Conservation (phyloP, 1,140 invertebrate species). For the Patella vulgata region DNA sequence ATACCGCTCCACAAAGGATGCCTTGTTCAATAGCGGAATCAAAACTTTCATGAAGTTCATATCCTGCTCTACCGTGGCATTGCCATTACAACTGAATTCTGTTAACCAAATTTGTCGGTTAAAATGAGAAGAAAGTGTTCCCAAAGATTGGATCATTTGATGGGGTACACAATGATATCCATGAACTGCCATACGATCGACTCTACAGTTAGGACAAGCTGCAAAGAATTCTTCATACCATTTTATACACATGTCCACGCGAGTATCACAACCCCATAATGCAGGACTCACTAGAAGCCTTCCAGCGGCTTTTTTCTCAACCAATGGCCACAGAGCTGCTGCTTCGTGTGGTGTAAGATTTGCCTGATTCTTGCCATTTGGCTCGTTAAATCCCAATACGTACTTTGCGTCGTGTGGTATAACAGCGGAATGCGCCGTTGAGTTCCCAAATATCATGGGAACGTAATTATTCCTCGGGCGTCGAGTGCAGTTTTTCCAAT, state of each 20-base stretch:
- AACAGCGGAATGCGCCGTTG: too few species aligned
- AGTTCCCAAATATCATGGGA: too few species aligned
- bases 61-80: slow-evolving; percentile 1
- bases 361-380: slow-evolving; percentile 18
- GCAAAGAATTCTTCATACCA: slow-evolving; percentile 34
- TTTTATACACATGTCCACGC: too few species aligned
- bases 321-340: slow-evolving; percentile 20
- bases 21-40: slow-evolving; percentile 2
- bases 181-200: slow-evolving; percentile 12
- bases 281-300: slow-evolving; percentile 34
- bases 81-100: slow-evolving; percentile 11
- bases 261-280: slow-evolving; percentile 25
- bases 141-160: slow-evolving; percentile 13
- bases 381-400: slow-evolving; percentile 24
- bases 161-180: slow-evolving; percentile 1
- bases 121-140: slow-evolving; percentile 6
- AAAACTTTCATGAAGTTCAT: slow-evolving; percentile 14
- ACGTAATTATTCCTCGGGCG: too few species aligned
- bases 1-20: slow-evolving; percentile 4
- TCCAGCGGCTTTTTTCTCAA: slow-evolving; percentile 9
- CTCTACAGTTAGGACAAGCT: slow-evolving; percentile 8
- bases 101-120: slow-evolving; percentile 13
- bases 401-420: slow-evolving; percentile 13
- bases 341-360: slow-evolving; percentile 6
- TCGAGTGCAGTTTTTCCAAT: too few species aligned